A percentile compares a stretch with the other conserved stretches of the same genome.
These are phyloP conservation scores for Melanotaenia duboulayi DNA, from an alignment of 2,113 vertebrate genomes.

Conservation along the genomic window DNA sequence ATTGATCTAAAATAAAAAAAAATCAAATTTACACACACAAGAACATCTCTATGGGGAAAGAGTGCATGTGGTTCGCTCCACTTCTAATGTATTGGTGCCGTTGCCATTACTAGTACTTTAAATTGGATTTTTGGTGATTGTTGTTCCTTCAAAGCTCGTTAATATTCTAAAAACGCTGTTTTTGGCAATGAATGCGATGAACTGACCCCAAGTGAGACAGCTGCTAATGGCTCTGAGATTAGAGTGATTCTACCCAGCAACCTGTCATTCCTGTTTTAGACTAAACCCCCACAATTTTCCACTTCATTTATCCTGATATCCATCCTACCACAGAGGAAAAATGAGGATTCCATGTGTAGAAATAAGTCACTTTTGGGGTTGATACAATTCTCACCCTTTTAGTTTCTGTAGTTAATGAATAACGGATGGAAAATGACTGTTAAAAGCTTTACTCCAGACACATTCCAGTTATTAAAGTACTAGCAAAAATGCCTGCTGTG, in stretches of 20 bases:
- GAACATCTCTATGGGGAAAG: background rate
- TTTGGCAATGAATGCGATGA: conserved; percentile 22
- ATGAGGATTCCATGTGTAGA: conserved; percentile 21
- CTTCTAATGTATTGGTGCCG: background rate
- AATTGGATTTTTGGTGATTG: conserved; percentile 25
- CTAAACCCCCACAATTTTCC: conserved; percentile 31
- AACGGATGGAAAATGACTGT: background rate
- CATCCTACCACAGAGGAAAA: background rate
- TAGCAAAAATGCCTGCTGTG: background rate
- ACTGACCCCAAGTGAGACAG: conserved; percentile 26
- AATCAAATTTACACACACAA: background rate
- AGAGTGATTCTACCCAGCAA: conserved; percentile 43
- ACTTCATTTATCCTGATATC: conserved; percentile 4
- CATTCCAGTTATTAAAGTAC: background rate
- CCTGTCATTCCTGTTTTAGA: conserved; percentile 33
- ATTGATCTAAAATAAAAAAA: background rate
- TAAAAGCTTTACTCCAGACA: background rate
- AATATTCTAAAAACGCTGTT: conserved; percentile 52
- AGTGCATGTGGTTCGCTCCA: background rate
- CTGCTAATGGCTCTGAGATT: conserved; percentile 56
- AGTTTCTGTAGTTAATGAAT: too few species aligned
- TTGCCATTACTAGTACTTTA: background rate
- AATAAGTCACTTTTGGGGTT: background rate
- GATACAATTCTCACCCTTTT: background rate
- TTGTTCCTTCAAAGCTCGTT: conserved; percentile 33